Percentiles rank a stretch among this genome's conserved stretches.
Conservation (phyloP, 2,888 invertebrate genomes). For the Deroplatys truncata region DNA sequence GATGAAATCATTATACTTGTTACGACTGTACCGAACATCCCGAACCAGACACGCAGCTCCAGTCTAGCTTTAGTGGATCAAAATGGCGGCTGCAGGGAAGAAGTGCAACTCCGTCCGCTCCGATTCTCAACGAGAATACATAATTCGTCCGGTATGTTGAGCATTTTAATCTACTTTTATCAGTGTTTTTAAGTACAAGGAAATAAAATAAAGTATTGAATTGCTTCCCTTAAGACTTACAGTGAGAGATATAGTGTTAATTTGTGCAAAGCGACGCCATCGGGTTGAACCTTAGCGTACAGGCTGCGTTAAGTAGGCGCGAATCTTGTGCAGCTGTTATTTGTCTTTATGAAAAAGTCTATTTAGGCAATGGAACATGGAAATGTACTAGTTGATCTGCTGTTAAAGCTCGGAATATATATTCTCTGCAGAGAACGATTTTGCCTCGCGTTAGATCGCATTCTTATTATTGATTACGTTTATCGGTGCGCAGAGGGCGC, state of each 20-base stretch:
- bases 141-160: conserved; percentile 32
- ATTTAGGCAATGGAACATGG: not conserved
- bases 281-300: not conserved
- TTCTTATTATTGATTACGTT: conserved; percentile 14
- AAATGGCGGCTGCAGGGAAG: conserved; percentile 30
- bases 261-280: conserved; percentile 9
- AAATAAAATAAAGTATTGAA: not conserved
- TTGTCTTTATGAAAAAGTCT: not conserved
- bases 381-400: not conserved
- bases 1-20: not conserved
- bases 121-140: conserved; percentile 31
- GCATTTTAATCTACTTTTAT: not conserved
- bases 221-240: not conserved
- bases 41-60: conserved; percentile 1
- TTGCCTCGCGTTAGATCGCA: not conserved
- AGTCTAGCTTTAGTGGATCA: conserved; percentile 16
- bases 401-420: not conserved
- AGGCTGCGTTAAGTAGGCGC: not conserved
- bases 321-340: not conserved
- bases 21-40: conserved; percentile 1
- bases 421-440: not conserved
- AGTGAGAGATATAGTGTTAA: not conserved
- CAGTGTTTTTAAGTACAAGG: not conserved
- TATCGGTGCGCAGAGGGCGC: conserved; percentile 11
- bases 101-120: conserved; percentile 26